These are phyloP conservation scores for Etheostoma nigrum DNA, from an alignment of 2,797 vertebrate species.

Conservation along the genomic window DNA sequence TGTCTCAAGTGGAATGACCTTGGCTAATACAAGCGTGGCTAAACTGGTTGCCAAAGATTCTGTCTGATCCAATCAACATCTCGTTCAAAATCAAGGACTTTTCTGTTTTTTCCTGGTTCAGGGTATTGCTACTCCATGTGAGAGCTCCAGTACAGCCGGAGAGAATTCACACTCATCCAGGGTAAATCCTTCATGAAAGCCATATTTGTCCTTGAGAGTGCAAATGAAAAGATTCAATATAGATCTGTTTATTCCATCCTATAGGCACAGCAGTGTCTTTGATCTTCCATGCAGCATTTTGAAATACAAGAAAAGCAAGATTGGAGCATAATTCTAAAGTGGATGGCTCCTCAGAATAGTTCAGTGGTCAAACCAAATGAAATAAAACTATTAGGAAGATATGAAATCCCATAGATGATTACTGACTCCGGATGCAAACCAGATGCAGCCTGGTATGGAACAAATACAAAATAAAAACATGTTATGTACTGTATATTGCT, in stretches of 20 bases:
- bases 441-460: slow-evolving; percentile 3
- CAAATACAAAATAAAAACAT: not conserved
- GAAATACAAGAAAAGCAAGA: slow-evolving; percentile 42
- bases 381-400: slow-evolving; percentile 8
- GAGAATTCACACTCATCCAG: slow-evolving; percentile 33
- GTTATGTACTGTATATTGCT: not conserved
- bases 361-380: slow-evolving; percentile 22
- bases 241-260: slow-evolving; percentile 52
- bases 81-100: slow-evolving; percentile 56
- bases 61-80: slow-evolving; percentile 72
- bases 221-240: slow-evolving; percentile 70
- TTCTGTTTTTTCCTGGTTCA: slow-evolving; percentile 27
- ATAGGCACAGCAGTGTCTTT: slow-evolving; percentile 42
- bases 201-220: slow-evolving; percentile 52
- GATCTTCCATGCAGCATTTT: slow-evolving; percentile 43
- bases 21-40: slow-evolving; percentile 62
- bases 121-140: slow-evolving; percentile 28
- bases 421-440: slow-evolving; percentile 3
- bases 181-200: slow-evolving; percentile 37
- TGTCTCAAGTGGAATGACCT: slow-evolving; percentile 68
- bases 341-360: slow-evolving; percentile 9
- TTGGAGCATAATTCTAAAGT: slow-evolving; percentile 36
- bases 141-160: slow-evolving; percentile 24
- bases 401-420: slow-evolving; percentile 13
- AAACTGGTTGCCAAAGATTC: slow-evolving; percentile 69